Base-by-base conservation (phyloP, 2,888 invertebrate species). In the Dioctria linearis region DNA sequence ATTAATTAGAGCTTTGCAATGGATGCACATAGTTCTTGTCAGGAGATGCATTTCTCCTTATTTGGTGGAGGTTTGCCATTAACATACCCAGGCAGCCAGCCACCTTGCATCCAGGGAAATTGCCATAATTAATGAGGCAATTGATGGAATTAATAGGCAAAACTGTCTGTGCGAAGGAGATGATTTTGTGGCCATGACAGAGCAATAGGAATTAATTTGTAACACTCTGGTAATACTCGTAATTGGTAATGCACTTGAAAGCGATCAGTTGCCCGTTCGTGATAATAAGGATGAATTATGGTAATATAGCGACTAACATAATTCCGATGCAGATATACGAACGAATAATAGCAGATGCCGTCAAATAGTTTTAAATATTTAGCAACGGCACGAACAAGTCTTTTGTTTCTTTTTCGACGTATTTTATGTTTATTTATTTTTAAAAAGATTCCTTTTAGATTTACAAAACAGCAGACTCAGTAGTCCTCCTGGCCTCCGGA, bases 91-190 rank as follows among this genome's bases (percentile, higher is more conserved):
- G n/a, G 43, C 59, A 59, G 11, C 75, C 59, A 59, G 11, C 75
- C 59, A 11, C 57, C 43, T 46, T 25, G 43, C 2, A 11, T 40
- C 61, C 61, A 37, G 40, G 61, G 42, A 61, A 59, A 75, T 75
- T 75, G 59, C 59, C 43, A 75, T 75, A 75, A 61, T 75, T 75
- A 75, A 75, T 75, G 61, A 61, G 75, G 43, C 43, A 59, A 75
- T 75, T 75, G 75, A 75, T 43, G 59, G 75, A 75, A 75, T 75
- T 75, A 75, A 75, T 75, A 75, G 75, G 75, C 75, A 75, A 75
- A 75, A 59, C 13, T 75, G 75, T 57, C 75, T 59, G 39, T 13
- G 25, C 61, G 42, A 61, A 57, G 59, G 43, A 75, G 73, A 75
- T 61, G 59, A 43, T 37, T 75, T 5, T 59, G 43, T 59, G 75